These are phyloP conservation scores for Peucedramus taeniatus DNA, from an alignment of 2,113 vertebrate species.

Conservation along the genomic window DNA sequence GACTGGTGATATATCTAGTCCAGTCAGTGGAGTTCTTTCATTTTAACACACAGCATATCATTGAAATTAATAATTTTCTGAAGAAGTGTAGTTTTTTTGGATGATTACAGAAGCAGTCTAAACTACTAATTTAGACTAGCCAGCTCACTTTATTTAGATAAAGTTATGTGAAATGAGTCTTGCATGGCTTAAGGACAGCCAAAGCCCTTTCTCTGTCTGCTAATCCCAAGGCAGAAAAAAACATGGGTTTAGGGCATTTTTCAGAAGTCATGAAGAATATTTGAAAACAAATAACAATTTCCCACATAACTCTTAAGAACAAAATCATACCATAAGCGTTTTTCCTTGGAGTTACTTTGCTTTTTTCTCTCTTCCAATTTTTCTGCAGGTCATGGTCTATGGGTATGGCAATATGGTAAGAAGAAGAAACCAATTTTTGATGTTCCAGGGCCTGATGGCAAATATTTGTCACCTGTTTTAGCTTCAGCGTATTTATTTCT, in stretches of 20 bases:
- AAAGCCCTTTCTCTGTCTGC: background rate
- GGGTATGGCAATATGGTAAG: constrained; percentile 88
- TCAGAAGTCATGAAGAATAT: background rate
- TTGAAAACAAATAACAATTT: background rate
- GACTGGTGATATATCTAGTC: background rate
- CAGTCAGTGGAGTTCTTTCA: background rate
- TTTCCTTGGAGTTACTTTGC: background rate
- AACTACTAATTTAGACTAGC: background rate
- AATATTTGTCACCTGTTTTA: constrained; percentile 82
- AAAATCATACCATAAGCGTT: background rate
- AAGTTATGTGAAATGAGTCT: background rate
- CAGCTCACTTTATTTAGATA: background rate
- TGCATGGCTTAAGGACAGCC: background rate
- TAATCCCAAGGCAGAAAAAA: background rate
- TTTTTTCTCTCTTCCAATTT: constrained; percentile 9
- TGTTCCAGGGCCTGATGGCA: constrained; percentile 86
- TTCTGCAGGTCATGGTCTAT: constrained; percentile 87
- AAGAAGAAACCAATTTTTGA: constrained; percentile 87
- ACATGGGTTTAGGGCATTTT: rapidly evolving
- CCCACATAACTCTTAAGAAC: background rate
- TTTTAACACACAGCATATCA: background rate
- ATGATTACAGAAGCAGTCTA: background rate
- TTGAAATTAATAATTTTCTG: background rate
- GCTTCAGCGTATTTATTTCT: constrained; percentile 93
- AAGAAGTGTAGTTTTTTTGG: background rate